These are phyloP conservation scores for Drosophila pectinifera DNA, from an alignment of 1,140 invertebrate species.

Conservation along the genomic window DNA sequence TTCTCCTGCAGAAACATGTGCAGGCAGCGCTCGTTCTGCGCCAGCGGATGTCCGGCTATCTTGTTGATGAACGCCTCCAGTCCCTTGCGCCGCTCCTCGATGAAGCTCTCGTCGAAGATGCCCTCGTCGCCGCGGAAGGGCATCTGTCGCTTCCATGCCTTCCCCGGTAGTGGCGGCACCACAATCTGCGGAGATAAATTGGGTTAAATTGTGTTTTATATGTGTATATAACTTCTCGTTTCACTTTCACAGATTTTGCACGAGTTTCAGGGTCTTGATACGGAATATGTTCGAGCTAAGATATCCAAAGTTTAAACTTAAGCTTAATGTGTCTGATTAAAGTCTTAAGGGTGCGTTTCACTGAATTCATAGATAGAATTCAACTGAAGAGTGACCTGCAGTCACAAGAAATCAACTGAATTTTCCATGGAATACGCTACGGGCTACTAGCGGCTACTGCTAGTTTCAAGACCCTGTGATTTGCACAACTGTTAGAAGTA, in stretches of 20 bases:
- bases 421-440: background rate
- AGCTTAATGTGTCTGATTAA: background rate
- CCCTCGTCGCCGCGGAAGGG: conserved; percentile 99
- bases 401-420: background rate
- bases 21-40: conserved; percentile 99
- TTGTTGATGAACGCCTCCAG: conserved; percentile 99
- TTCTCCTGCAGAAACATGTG: conserved; percentile 99
- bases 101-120: conserved; percentile 99
- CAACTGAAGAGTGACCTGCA: background rate
- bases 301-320: background rate
- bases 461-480: background rate
- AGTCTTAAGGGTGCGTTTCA: background rate
- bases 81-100: conserved; percentile 99
- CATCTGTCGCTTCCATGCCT: conserved; percentile 99
- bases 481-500: background rate
- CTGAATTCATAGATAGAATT: background rate
- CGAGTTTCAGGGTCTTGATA: background rate
- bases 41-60: conserved; percentile 99
- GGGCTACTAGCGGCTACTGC: background rate
- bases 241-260: background rate
- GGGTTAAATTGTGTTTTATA: conserved; percentile 2
- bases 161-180: conserved; percentile 98
- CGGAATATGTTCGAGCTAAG: background rate
- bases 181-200: conserved; percentile 90
- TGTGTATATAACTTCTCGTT: background rate